These are phyloP conservation scores for Hydroisotoma schaefferi DNA, from an alignment of 2,888 invertebrate species.

Conservation along the genomic window DNA sequence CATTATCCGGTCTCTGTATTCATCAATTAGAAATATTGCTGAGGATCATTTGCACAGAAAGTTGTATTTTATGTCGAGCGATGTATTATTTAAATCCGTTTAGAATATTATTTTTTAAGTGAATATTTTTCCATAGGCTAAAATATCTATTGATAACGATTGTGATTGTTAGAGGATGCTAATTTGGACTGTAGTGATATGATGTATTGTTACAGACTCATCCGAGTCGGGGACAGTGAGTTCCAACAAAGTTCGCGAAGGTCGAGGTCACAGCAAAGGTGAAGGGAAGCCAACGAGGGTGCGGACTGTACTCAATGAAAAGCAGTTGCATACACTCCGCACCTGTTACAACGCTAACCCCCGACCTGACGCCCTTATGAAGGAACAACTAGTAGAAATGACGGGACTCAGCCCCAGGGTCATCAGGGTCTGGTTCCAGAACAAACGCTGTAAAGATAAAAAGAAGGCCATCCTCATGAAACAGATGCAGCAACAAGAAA, in stretches of 20 bases:
- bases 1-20: no score
- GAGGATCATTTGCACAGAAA: no score
- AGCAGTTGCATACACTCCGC: constrained; percentile 93
- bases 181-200: not conserved
- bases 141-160: no score
- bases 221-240: constrained; percentile 81
- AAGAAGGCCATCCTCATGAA: constrained; percentile 95
- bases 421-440: constrained; percentile 99
- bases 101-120: no score
- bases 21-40: no score
- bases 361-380: constrained; percentile 88
- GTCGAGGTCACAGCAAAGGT: constrained; percentile 54
- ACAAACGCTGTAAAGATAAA: constrained; percentile 96
- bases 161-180: no score
- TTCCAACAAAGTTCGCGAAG: constrained; percentile 55
- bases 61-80: no score
- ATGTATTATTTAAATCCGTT: no score
- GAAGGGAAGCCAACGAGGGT: constrained; percentile 98
- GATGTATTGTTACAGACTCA: constrained; percentile 66
- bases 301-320: constrained; percentile 96
- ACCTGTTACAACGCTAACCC: constrained; percentile 98
- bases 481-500: constrained; percentile 96
- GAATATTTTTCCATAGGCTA: no score
- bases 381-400: constrained; percentile 99
- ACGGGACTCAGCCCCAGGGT: constrained; percentile 94